These are phyloP conservation scores for Pachyramphus minor DNA, from an alignment of 2,113 vertebrate species.

Conservation along the genomic window DNA sequence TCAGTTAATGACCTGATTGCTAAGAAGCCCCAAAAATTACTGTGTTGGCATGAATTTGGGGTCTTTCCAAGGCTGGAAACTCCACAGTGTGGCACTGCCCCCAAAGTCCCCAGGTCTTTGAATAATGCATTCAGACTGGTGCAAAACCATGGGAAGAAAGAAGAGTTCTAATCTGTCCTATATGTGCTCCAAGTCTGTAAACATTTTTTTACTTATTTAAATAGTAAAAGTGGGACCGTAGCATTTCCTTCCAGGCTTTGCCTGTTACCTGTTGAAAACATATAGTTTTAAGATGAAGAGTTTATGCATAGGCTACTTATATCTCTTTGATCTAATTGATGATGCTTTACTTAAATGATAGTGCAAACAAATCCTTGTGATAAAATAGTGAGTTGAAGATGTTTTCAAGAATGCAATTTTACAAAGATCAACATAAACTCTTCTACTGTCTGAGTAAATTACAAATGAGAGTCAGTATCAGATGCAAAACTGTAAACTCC, in stretches of 20 bases:
- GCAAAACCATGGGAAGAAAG: background rate
- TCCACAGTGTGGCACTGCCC: background rate
- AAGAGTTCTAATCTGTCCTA: background rate
- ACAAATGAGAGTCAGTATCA: background rate
- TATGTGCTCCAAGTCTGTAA: background rate
- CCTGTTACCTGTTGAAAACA: background rate
- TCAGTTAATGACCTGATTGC: background rate
- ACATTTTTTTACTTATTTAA: background rate
- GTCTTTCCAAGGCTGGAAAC: background rate
- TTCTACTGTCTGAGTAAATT: background rate
- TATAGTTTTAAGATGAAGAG: background rate
- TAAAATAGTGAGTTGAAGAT: background rate
- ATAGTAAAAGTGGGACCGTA: background rate
- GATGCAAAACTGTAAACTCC: background rate
- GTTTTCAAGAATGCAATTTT: background rate
- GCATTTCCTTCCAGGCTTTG: background rate
- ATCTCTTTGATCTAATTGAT: background rate
- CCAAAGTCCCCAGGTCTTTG: background rate
- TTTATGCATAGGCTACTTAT: background rate
- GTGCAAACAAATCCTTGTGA: background rate
- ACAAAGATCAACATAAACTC: background rate
- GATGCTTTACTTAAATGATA: background rate
- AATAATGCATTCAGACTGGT: background rate
- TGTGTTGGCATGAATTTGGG: background rate
- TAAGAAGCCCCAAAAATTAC: background rate